phyloP scores from a whole-genome alignment of 1,140 invertebrate genomes.

The Pseudomyrmex pallidus region DNA sequence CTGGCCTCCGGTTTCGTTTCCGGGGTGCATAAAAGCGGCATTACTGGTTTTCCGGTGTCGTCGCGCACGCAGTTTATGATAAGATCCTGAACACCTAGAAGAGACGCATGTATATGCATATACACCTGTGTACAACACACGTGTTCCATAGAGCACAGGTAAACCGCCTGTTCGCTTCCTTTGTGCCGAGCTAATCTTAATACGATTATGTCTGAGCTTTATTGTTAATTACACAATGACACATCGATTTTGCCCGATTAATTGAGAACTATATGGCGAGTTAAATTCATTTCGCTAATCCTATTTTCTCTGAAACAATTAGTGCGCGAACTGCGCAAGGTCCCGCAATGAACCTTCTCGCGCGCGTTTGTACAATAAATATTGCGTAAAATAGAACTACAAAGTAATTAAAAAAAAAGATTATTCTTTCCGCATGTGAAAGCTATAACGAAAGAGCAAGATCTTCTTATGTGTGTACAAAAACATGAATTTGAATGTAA shows the following conservation, averaged over 20 bases:
- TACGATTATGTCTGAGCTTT: slow-evolving; percentile 32
- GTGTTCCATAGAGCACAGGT: slow-evolving; percentile 17
- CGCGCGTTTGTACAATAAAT: neutral
- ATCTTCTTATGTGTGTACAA: neutral
- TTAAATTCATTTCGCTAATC: slow-evolving; percentile 63
- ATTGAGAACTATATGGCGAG: slow-evolving; percentile 52
- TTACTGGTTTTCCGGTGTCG: slow-evolving; percentile 93
- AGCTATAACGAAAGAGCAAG: no score
- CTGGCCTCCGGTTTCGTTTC: slow-evolving; percentile 94
- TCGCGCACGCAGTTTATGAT: slow-evolving; percentile 96
- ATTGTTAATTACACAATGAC: slow-evolving; percentile 63
- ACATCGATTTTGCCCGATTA: slow-evolving; percentile 59
- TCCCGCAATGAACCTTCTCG: neutral
- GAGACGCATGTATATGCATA: neutral
- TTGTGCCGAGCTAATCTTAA: slow-evolving; percentile 59
- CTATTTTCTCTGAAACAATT: slow-evolving; percentile 52
- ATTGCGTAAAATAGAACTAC: neutral
- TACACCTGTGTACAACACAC: neutral
- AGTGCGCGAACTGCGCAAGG: slow-evolving; percentile 1
- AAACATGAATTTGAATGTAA: neutral
- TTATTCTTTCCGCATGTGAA: no score
- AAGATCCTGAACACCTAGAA: slow-evolving; percentile 91
- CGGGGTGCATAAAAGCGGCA: slow-evolving; percentile 92
- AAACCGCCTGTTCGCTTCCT: slow-evolving; percentile 15
- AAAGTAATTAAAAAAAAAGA: neutral